phyloP scores from a whole-genome alignment of 1,140 invertebrate genomes.

The Armadillidium nasatum region DNA sequence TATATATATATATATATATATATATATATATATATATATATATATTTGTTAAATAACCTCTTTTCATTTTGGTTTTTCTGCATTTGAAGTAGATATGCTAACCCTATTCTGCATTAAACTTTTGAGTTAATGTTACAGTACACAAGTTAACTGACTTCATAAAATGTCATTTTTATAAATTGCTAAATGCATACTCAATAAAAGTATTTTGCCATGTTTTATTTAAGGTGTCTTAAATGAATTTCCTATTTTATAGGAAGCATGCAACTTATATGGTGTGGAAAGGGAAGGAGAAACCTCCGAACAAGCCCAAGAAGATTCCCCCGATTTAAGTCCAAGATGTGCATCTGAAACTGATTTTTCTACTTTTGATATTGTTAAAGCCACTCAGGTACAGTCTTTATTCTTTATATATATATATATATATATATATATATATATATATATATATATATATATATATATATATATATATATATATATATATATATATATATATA shows the following conservation, averaged over 20 bases:
- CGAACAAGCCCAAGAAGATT: constrained; percentile 49
- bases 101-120: no score
- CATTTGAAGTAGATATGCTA: no score
- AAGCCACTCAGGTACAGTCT: constrained; percentile 72
- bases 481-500: neutral
- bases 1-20: no score
- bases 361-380: constrained; percentile 78
- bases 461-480: constrained; percentile 13
- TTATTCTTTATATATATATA: neutral
- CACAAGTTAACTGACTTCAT: no score
- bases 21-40: no score
- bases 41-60: no score
- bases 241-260: constrained; percentile 42
- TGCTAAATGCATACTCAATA: no score
- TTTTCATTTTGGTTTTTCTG: no score
- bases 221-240: no score
- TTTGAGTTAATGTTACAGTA: no score
- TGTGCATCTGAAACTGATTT: constrained; percentile 52
- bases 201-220: no score
- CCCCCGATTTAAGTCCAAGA: constrained; percentile 49
- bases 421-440: constrained; percentile 14
- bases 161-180: no score
- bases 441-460: constrained; percentile 1
- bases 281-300: constrained; percentile 47
- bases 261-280: constrained; percentile 45